Percentiles rank a stretch among this genome's conserved stretches.
Conservation (phyloP, 2,113 vertebrate species). For the Stegostoma tigrinum region DNA sequence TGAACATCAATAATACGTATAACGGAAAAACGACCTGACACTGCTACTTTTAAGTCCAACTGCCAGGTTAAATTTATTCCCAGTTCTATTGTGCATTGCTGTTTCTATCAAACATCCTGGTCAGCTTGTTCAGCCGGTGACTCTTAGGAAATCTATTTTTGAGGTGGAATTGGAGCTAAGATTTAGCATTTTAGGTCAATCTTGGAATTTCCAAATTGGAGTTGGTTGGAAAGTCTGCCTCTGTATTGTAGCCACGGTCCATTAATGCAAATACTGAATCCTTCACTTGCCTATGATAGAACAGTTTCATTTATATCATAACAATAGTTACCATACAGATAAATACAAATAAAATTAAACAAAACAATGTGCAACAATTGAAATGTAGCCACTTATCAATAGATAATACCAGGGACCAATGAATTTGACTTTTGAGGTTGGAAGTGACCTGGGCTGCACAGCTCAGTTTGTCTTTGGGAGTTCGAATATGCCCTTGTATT, state of each 20-base stretch:
- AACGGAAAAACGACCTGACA: not conserved
- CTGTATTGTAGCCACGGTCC: not conserved
- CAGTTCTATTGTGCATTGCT: not conserved
- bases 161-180: not conserved
- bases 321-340: not conserved
- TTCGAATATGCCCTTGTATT: not conserved
- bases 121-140: not conserved
- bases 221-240: not conserved
- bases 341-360: not conserved
- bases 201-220: not conserved
- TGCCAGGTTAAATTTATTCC: not conserved
- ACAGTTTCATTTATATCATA: not conserved
- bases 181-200: not conserved
- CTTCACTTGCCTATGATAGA: not conserved
- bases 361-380: not conserved
- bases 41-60: not conserved
- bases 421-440: not conserved
- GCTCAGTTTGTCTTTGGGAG: not conserved
- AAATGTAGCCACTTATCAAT: not conserved
- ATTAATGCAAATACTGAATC: not conserved
- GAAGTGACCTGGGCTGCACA: not conserved
- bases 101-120: not conserved
- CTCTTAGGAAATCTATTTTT: not conserved
- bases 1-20: not conserved
- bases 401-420: not conserved